Evolutionary conservation across 2,113 vertebrate genomes (phyloP).

Genomic region (Nibea coibor): DNA sequence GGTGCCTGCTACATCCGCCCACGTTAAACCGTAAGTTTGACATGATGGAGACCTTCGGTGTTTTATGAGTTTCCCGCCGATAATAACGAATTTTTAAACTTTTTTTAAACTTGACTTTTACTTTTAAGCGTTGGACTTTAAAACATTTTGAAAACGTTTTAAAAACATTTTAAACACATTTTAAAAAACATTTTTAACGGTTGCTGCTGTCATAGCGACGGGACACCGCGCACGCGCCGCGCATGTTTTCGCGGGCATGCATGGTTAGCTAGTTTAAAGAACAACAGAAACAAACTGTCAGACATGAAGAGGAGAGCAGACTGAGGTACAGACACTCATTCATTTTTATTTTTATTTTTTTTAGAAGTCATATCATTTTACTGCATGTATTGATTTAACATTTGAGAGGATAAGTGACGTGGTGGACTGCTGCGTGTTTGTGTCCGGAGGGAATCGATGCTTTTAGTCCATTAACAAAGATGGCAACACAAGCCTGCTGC

Average conservation of each 20-base stretch:
- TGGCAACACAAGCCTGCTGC: neutral
- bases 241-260: neutral
- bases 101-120: no score
- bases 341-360: no score
- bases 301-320: conserved; percentile 11
- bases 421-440: neutral
- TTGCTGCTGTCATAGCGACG: no score
- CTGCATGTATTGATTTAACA: neutral
- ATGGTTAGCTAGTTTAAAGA: neutral
- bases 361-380: neutral
- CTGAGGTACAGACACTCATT: neutral
- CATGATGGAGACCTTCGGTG: neutral
- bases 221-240: neutral
- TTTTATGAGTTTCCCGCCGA: neutral
- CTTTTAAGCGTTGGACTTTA: no score
- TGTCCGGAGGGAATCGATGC: conserved; percentile 8
- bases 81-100: neutral
- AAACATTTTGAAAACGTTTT: no score
- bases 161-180: no score
- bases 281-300: neutral
- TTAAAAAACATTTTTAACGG: no score
- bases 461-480: neutral
- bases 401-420: conserved; percentile 7
- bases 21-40: neutral
- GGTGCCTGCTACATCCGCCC: neutral